Evolutionary conservation across 2,113 vertebrate genomes (phyloP), one percentile per base, ranked within the genome.

Genomic region (Plestiodon gilberti): DNA sequence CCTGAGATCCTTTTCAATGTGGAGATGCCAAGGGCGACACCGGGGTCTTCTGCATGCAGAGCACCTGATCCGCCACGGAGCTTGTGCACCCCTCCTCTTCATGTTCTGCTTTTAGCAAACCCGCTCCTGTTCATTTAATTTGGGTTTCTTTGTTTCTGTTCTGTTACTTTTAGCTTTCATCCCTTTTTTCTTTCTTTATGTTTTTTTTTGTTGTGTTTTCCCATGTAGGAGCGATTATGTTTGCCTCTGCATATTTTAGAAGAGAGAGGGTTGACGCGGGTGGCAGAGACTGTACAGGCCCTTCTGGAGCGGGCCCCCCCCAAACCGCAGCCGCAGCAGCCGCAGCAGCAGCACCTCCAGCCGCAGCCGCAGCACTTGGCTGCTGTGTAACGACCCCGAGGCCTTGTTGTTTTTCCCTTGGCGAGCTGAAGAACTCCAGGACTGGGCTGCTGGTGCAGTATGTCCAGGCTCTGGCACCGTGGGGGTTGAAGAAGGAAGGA

Each of bases 211-310:
- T 96, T 94, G 91, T 93, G 65, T 96, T 94, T 87, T 94, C 95
- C 96, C 93, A 95, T 95, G 89, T 94, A 99, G 99, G 98, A 96
- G 93, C 98, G 97, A 94, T 97, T 99, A 94, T 99, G 99, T 96
- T 98, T 99, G 94, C 99, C 99, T 94, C 98, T 98, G 57, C 98
- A 99, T 97, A 99, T 99, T 96, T 97, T 99, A 97, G 99, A 99
- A 97, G 98, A 99, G 96, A 97, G 97, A 90, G 98, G 99, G 92
- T 96, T 99, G 96, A 95, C 97, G 93, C 98, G 98, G 96, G 98
- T 99, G 91, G 98, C 98, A 17, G 96, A 96, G 91, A 99, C 98
- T 7, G 98, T 99, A 69, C 94, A 97, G 84, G 97, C 98, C 30
- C 97, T 99, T 95, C 97, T 99, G 93, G 97, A 98, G 64, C 96